These are phyloP conservation scores for Morpho helenor DNA, from an alignment of 2,888 invertebrate species.

Conservation along the genomic window DNA sequence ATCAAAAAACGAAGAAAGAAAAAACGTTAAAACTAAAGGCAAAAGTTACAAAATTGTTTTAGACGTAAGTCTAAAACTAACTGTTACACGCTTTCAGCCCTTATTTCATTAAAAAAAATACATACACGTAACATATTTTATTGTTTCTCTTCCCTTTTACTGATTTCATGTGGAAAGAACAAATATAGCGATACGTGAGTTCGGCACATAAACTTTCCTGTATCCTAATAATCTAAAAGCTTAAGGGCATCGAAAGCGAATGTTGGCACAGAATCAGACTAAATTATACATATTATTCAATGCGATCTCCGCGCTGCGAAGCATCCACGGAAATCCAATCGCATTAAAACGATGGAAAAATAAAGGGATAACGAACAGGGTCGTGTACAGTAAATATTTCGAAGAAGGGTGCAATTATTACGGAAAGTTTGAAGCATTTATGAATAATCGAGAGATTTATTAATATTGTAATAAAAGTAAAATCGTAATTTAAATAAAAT, in stretches of 20 bases:
- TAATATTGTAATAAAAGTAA: too few species aligned
- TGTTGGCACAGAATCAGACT: conserved; percentile 44
- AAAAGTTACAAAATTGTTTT: too few species aligned
- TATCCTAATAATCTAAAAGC: conserved; percentile 31
- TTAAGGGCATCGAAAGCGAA: conserved; percentile 44
- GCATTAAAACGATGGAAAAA: conserved; percentile 60
- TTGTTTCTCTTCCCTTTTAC: not conserved
- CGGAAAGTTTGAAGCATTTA: too few species aligned
- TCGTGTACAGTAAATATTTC: not conserved
- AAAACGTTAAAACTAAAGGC: too few species aligned
- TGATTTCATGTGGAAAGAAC: not conserved
- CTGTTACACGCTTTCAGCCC: not conserved
- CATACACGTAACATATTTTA: not conserved
- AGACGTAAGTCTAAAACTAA: too few species aligned
- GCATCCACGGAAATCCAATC: conserved; percentile 58
- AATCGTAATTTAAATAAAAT: too few species aligned
- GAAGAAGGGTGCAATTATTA: not conserved
- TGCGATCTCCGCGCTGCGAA: conserved; percentile 45
- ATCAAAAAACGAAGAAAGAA: too few species aligned
- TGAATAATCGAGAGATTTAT: too few species aligned
- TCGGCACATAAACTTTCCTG: conserved; percentile 12
- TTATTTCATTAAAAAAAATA: not conserved
- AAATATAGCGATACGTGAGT: conserved; percentile 8
- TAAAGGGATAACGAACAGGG: conserved; percentile 42
- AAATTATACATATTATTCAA: conserved; percentile 53